phyloP scores from a whole-genome alignment of 2,888 invertebrate species.

The Agrypnus murinus region DNA sequence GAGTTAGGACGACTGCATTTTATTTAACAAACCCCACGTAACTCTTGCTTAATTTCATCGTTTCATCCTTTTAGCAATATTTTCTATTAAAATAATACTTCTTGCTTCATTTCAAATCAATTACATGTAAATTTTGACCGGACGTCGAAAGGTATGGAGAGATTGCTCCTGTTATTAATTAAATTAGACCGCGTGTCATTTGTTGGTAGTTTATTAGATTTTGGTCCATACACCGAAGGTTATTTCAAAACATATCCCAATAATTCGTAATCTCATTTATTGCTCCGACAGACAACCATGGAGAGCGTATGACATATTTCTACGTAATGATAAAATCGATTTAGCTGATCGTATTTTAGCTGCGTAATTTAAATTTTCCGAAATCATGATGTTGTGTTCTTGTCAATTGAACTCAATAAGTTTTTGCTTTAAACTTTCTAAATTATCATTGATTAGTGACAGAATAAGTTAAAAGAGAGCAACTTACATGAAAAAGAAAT shows the following conservation, averaged over 20 bases:
- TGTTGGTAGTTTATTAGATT: slow-evolving; percentile 25
- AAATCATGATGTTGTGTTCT: too few relatives aligned
- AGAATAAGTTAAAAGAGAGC: too few relatives aligned
- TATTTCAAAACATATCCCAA: slow-evolving; percentile 1
- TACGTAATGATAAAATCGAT: too few relatives aligned
- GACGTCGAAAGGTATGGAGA: slow-evolving; percentile 11
- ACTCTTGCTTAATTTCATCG: slow-evolving; percentile 15
- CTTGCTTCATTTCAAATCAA: background rate
- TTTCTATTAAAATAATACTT: slow-evolving; percentile 6
- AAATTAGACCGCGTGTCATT: slow-evolving; percentile 25
- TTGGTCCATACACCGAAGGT: slow-evolving; percentile 1
- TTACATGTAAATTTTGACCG: slow-evolving; percentile 20
- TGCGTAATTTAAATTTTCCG: too few relatives aligned
- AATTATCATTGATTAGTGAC: too few relatives aligned
- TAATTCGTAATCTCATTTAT: too few relatives aligned
- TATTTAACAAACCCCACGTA: slow-evolving; percentile 36
- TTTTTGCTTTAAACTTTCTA: too few relatives aligned
- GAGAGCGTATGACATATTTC: too few relatives aligned
- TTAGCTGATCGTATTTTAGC: too few relatives aligned
- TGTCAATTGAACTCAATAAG: too few relatives aligned
- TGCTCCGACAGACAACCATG: too few relatives aligned
- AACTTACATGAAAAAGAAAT: too few relatives aligned
- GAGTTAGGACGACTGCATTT: slow-evolving; percentile 47
- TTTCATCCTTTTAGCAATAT: background rate
- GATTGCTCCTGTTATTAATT: slow-evolving; percentile 27